phyloP scores from a whole-genome alignment of 2,113 vertebrate genomes.

The Indicator indicator region DNA sequence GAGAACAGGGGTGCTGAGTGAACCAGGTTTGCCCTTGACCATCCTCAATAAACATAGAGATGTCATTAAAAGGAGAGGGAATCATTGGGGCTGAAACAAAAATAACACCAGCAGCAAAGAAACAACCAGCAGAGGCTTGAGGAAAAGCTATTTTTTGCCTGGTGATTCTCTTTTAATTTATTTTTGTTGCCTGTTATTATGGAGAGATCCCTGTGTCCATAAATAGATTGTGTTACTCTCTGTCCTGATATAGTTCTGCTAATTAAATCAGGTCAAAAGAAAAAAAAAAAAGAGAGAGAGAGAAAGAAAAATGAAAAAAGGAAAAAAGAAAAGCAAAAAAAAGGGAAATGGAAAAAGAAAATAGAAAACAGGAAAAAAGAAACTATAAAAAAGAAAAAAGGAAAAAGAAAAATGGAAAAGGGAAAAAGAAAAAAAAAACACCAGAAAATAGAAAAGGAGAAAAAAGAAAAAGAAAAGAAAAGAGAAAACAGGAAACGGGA shows the following conservation, averaged over 20 bases:
- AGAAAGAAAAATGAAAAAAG: too few relatives aligned
- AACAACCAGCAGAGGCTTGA: slow-evolving; percentile 14
- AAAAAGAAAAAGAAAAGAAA: too few relatives aligned
- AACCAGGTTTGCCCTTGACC: background rate
- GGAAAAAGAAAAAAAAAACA: too few relatives aligned
- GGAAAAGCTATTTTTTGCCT: slow-evolving; percentile 13
- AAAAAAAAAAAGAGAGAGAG: too few relatives aligned
- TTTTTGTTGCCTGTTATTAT: slow-evolving; percentile 49
- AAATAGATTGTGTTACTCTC: slow-evolving; percentile 32
- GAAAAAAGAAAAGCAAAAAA: too few relatives aligned
- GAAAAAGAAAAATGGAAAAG: too few relatives aligned
- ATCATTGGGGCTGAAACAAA: background rate
- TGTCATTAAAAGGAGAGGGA: background rate
- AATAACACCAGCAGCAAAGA: background rate
- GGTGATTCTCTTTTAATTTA: slow-evolving; percentile 30
- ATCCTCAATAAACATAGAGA: background rate
- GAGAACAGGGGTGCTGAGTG: background rate
- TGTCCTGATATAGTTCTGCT: slow-evolving; percentile 30
- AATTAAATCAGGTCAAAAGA: slow-evolving; percentile 67
- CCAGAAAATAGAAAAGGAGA: too few relatives aligned
- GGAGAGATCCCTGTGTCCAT: background rate
- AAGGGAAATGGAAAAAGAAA: too few relatives aligned
- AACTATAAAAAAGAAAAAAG: too few relatives aligned
- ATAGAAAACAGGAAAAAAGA: too few relatives aligned
- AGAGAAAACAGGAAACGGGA: background rate